These are phyloP conservation scores for Macrosteles quadrilineatus DNA, from an alignment of 1,140 invertebrate genomes.

Conservation along the genomic window DNA sequence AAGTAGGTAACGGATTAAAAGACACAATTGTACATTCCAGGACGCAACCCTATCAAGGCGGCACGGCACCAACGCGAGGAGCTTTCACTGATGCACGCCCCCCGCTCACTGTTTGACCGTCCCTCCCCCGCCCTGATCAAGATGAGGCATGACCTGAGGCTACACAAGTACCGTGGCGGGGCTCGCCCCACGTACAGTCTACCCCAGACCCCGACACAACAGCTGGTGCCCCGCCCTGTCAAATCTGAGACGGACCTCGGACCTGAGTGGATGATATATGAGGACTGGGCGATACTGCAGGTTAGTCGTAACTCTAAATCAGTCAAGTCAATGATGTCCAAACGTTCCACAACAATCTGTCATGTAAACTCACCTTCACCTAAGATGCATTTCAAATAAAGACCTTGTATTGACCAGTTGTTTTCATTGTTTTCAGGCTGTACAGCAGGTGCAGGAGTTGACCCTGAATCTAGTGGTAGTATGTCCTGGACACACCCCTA, in stretches of 20 bases:
- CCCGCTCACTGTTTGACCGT: slow-evolving; percentile 86
- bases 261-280: slow-evolving; percentile 86
- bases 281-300: slow-evolving; percentile 82
- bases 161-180: slow-evolving; percentile 69
- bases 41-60: slow-evolving; percentile 61
- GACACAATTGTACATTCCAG: too few relatives aligned
- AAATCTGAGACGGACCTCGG: slow-evolving; percentile 60
- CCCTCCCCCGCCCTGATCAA: slow-evolving; percentile 75
- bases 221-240: slow-evolving; percentile 37
- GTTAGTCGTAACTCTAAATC: too few relatives aligned
- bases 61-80: slow-evolving; percentile 60
- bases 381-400: too few relatives aligned
- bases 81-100: slow-evolving; percentile 68
- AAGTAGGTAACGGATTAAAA: too few relatives aligned
- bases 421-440: slow-evolving; percentile 66
- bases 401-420: too few relatives aligned
- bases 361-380: too few relatives aligned
- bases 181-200: slow-evolving; percentile 60
- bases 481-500: slow-evolving; percentile 82
- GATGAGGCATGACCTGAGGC: slow-evolving; percentile 72
- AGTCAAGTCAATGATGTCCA: too few relatives aligned
- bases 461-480: slow-evolving; percentile 76
- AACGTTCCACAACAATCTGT: too few relatives aligned
- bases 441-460: slow-evolving; percentile 80
- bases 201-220: slow-evolving; percentile 59